Evolutionary conservation across 2,888 invertebrate species (phyloP).

Genomic region (Pycnomerus fuliginosus): DNA sequence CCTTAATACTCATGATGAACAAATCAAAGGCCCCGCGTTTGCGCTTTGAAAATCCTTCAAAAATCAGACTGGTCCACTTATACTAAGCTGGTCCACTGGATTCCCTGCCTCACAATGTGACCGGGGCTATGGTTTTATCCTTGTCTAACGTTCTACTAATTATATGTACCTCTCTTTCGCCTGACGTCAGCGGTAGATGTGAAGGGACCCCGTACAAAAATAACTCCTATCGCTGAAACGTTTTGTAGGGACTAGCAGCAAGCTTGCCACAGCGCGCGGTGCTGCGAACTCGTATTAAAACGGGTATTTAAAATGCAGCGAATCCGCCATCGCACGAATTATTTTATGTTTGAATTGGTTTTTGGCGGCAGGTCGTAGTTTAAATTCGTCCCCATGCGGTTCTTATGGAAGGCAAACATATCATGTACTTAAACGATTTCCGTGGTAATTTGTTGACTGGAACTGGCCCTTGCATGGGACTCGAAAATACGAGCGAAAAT

Average conservation of each 20-base stretch:
- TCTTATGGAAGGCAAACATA: too few relatives aligned
- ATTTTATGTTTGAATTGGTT: too few relatives aligned
- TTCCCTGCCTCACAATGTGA: constrained; percentile 44
- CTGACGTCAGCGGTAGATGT: constrained; percentile 47
- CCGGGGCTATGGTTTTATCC: constrained; percentile 38
- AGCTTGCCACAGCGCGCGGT: not conserved
- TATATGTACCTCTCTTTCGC: constrained; percentile 34
- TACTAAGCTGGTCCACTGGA: constrained; percentile 33
- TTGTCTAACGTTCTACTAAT: constrained; percentile 28
- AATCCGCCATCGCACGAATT: too few relatives aligned
- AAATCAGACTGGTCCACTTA: constrained; percentile 31
- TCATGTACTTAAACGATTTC: too few relatives aligned
- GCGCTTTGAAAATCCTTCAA: constrained; percentile 31
- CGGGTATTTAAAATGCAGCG: too few relatives aligned
- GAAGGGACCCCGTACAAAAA: constrained; percentile 47
- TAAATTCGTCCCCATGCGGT: too few relatives aligned
- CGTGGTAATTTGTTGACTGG: too few relatives aligned
- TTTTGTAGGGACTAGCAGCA: constrained; percentile 37
- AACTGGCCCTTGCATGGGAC: too few relatives aligned
- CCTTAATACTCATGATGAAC: constrained; percentile 33
- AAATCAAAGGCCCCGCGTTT: constrained; percentile 45
- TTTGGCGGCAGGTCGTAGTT: not conserved
- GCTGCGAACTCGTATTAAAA: constrained; percentile 1
- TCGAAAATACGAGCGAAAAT: too few relatives aligned
- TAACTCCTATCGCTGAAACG: constrained; percentile 47